Percentiles rank a stretch among this genome's conserved stretches.
These are phyloP conservation scores for Diogma glabrata DNA, from an alignment of 2,888 invertebrate genomes.

Conservation along the genomic window DNA sequence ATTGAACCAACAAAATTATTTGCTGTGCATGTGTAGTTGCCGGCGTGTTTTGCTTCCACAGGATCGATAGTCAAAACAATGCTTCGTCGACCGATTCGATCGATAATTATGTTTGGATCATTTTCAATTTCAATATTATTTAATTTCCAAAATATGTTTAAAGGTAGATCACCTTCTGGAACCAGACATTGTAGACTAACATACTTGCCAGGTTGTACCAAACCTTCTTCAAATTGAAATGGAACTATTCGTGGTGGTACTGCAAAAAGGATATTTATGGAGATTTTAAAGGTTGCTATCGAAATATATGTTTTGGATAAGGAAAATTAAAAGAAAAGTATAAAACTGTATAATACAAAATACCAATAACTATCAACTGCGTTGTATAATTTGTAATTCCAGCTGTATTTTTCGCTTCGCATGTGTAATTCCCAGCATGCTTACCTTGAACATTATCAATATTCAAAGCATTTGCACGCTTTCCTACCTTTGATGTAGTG, in stretches of 20 bases:
- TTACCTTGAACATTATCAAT: constrained; percentile 48
- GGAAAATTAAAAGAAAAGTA: no score
- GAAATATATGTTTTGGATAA: no score
- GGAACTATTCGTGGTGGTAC: constrained; percentile 71
- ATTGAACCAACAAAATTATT: constrained; percentile 56
- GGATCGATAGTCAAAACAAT: constrained; percentile 52
- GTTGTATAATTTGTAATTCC: constrained; percentile 50
- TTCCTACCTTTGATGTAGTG: constrained; percentile 40
- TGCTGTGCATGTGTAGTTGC: constrained; percentile 64
- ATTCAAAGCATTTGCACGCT: constrained; percentile 48
- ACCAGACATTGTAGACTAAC: constrained; percentile 54
- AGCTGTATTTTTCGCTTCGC: constrained; percentile 45
- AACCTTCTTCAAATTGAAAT: constrained; percentile 64
- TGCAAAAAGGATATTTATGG: constrained; percentile 43
- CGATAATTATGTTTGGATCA: constrained; percentile 47
- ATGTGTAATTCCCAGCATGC: constrained; percentile 63
- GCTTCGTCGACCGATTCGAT: constrained; percentile 40
- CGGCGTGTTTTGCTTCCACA: constrained; percentile 52
- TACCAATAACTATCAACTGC: constrained; percentile 56
- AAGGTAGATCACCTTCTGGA: constrained; percentile 66
- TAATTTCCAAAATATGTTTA: constrained; percentile 64
- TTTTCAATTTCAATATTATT: constrained; percentile 40
- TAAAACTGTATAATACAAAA: no score
- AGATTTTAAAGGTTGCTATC: no score
- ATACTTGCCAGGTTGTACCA: constrained; percentile 63